phyloP scores from a whole-genome alignment of 2,797 vertebrate genomes.

The Muscicapa comitata region DNA sequence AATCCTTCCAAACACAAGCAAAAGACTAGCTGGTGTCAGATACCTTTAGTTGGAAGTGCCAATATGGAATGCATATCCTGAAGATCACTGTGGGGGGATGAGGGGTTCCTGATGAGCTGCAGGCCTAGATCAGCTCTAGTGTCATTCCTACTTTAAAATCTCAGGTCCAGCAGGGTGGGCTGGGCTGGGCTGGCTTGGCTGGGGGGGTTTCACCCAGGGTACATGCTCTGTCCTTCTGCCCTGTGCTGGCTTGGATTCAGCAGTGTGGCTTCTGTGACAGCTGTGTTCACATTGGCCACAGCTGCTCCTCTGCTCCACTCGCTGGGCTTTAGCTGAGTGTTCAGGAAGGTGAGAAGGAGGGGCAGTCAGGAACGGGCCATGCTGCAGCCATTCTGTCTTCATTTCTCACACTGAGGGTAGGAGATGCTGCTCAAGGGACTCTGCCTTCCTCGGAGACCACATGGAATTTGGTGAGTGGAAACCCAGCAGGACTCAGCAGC shows the following conservation, averaged over 20 bases:
- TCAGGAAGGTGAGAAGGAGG: background rate
- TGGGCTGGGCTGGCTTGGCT: background rate
- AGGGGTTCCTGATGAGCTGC: background rate
- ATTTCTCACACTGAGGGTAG: background rate
- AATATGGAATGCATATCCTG: background rate
- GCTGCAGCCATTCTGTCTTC: background rate
- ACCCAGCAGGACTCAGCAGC: background rate
- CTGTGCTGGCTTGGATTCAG: background rate
- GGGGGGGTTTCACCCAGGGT: background rate
- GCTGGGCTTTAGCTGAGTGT: background rate
- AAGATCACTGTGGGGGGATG: background rate
- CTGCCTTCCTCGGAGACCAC: fast-evolving
- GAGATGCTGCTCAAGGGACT: background rate
- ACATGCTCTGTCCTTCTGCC: background rate
- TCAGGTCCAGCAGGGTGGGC: background rate
- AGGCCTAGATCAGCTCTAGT: background rate
- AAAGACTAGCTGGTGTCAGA: background rate
- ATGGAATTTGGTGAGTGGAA: background rate
- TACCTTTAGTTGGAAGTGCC: background rate
- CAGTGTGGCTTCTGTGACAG: background rate
- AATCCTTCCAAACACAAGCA: background rate
- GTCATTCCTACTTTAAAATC: background rate
- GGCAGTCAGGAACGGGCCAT: fast-evolving
- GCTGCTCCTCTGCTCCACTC: background rate
- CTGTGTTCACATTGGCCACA: fast-evolving